phyloP scores from a whole-genome alignment of 2,113 vertebrate species.

The Zeus faber region DNA sequence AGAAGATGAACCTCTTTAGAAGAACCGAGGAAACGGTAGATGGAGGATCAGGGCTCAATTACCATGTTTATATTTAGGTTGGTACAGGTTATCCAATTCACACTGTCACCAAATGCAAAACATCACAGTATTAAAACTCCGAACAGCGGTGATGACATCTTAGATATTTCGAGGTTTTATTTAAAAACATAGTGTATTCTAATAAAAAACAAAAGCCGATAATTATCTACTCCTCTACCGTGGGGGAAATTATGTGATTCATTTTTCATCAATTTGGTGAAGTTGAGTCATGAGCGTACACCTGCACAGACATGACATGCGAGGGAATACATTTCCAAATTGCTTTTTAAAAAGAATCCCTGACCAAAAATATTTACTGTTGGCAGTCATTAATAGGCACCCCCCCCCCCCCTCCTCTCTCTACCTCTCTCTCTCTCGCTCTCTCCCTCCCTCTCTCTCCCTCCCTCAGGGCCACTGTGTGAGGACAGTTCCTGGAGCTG shows the following conservation, averaged over 20 bases:
- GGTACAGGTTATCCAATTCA: constrained; percentile 1
- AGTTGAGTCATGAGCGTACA: constrained; percentile 22
- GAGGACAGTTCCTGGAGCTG: constrained; percentile 41
- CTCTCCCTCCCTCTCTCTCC: background rate
- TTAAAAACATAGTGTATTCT: no score
- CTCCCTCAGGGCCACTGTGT: constrained; percentile 39
- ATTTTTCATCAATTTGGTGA: no score
- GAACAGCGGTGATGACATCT: no score
- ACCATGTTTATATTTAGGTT: constrained; percentile 35
- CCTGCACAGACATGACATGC: constrained; percentile 15
- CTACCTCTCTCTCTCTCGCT: background rate
- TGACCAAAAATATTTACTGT: constrained; percentile 30
- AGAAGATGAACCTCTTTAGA: constrained; percentile 48
- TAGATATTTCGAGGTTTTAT: no score
- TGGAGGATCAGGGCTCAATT: constrained; percentile 28
- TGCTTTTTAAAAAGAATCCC: constrained; percentile 12
- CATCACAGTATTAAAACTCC: constrained; percentile 8
- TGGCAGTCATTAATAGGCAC: no score
- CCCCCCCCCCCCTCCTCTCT: no score
- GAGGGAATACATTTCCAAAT: constrained; percentile 9
- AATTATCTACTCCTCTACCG: no score
- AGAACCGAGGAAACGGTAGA: constrained; percentile 50
- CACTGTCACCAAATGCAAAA: constrained; percentile 20
- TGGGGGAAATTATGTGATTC: no score
- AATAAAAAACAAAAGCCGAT: no score